Conservation (phyloP, 2,888 invertebrate genomes). For the Sinelater perroti region DNA sequence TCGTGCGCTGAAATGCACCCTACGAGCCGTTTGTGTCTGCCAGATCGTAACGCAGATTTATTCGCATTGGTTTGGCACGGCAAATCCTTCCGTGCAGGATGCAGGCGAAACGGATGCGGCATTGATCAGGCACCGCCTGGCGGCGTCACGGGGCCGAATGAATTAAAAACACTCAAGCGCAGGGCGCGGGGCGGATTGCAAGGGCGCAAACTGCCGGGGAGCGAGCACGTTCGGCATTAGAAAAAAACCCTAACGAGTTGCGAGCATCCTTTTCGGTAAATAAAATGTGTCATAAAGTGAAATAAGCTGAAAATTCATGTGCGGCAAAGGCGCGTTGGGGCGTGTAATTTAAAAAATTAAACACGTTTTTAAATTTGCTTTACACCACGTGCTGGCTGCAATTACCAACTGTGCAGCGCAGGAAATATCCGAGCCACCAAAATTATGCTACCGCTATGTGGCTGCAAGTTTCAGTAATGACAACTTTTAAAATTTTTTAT, state of each 20-base stretch:
- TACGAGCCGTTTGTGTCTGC: slow-evolving; percentile 22
- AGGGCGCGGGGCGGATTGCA: no score
- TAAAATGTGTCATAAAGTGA: slow-evolving; percentile 25
- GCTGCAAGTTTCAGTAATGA: background rate
- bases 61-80: no score
- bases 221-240: slow-evolving; percentile 20
- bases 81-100: no score
- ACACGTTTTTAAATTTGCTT: slow-evolving; percentile 34
- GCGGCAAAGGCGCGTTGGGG: slow-evolving; percentile 22
- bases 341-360: slow-evolving; percentile 33
- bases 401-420: slow-evolving; percentile 20
- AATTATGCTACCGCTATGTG: background rate
- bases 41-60: slow-evolving; percentile 29
- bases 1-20: slow-evolving; percentile 21
- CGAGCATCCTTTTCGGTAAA: slow-evolving; percentile 21
- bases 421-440: slow-evolving; percentile 20
- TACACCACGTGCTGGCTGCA: slow-evolving; percentile 23
- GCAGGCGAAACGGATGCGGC: no score
- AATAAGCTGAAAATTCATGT: slow-evolving; percentile 29
- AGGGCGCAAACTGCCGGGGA: slow-evolving; percentile 8
- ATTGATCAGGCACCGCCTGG: no score
- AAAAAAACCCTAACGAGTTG: slow-evolving; percentile 14
- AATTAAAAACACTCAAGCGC: no score
- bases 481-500: no score
- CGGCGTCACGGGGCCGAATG: no score